phyloP scores from a whole-genome alignment of 2,797 vertebrate genomes.

The Diceros bicornis region DNA sequence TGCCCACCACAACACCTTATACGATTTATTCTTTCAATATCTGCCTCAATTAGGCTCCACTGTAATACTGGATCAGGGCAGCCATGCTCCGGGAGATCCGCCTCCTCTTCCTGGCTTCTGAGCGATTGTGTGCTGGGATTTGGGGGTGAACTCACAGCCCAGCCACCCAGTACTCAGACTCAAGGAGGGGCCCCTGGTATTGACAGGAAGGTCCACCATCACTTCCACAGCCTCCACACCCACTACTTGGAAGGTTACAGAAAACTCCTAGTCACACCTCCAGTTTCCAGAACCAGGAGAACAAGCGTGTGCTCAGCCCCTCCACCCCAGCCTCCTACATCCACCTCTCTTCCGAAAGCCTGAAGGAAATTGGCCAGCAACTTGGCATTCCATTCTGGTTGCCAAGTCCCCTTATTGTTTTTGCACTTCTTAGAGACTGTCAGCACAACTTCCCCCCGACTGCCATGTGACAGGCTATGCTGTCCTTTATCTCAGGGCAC shows the following conservation, averaged over 20 bases:
- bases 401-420: slow-evolving; percentile 26
- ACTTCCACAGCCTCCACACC: background rate
- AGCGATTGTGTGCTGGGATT: background rate
- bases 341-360: slow-evolving; percentile 23
- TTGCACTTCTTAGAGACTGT: slow-evolving; percentile 5
- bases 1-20: background rate
- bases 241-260: slow-evolving; percentile 56
- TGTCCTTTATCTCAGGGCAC: slow-evolving; percentile 57
- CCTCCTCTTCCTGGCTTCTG: background rate
- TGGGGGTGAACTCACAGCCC: background rate
- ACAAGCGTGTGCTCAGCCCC: background rate
- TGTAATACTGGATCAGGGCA: background rate
- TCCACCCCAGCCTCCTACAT: background rate
- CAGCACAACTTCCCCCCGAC: background rate
- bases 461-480: background rate
- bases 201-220: background rate
- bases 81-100: background rate
- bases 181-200: background rate
- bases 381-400: slow-evolving; percentile 1
- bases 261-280: slow-evolving; percentile 25
- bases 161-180: background rate
- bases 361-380: slow-evolving; percentile 13
- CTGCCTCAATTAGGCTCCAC: background rate
- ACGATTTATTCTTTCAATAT: background rate
- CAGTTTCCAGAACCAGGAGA: background rate